Evolutionary conservation across 2,888 invertebrate species (phyloP), one percentile per base, ranked within the genome.

Genomic region (Selenia dentaria): DNA sequence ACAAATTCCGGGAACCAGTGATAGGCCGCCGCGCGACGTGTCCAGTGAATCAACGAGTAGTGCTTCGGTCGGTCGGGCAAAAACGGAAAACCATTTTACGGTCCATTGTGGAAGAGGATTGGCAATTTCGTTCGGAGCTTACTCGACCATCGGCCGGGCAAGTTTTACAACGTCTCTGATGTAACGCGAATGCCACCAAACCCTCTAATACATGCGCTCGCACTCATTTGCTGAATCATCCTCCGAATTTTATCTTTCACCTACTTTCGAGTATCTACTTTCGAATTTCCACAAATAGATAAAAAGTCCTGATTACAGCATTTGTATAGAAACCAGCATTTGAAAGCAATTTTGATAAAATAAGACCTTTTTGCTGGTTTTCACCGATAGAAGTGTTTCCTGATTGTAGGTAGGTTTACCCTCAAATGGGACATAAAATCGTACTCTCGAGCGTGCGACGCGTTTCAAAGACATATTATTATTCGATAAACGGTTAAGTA

Each of bases 51-150:
- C 86, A 88, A 87, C 84, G 84, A 86, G 83, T 70, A 73, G 68
- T 73, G 82, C 84, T 83, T 66, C 85, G 87, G 82, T 83, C 78
- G 85, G 81, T 79, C 84, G 83, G 80, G 83, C 83, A 89, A 89
- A 89, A 89, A 89, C 88, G 89, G 88, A 81, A 89, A 87, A 87
- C 88, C 88, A 90, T 89, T 90, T 89, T 89, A 90, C 89, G 89
- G 85, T 88, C 84, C 88, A 89, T 90, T 89, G 89, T 90, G 87
- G 82, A 86, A 83, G 85, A 83, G 89, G 88, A 90, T 90, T 89
- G 89, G 84, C 89, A 89, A 89, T 90, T 89, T 87, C 83, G 85
- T 80, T 81, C 78, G 72, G 75, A 82, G 83, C 83, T 86, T 82
- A 88, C 82, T 82, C 84, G 80, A 82, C 85, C 86, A 81, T 82